These are phyloP conservation scores for Columba guinea DNA, from an alignment of 2,797 vertebrate species.

Conservation along the genomic window DNA sequence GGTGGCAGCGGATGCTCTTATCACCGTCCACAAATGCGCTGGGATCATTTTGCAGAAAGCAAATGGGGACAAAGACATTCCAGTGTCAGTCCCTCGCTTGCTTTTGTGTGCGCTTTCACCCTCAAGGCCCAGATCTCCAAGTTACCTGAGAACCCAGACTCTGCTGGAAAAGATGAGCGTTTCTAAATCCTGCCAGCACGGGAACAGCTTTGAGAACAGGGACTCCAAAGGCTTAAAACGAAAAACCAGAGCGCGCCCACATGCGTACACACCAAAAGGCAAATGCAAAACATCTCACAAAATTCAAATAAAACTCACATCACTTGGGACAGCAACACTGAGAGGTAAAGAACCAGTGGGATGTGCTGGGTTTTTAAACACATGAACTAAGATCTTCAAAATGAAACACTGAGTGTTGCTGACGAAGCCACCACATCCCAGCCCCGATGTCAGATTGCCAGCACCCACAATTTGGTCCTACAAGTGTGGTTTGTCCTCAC, in stretches of 20 bases:
- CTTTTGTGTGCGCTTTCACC: neutral
- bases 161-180: neutral
- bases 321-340: neutral
- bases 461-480: neutral
- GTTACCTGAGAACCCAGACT: neutral
- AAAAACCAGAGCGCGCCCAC: neutral
- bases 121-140: neutral
- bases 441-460: neutral
- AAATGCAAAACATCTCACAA: neutral
- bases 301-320: neutral
- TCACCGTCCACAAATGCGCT: rapidly evolving
- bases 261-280: neutral
- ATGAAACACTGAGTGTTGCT: neutral
- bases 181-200: neutral
- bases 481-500: neutral
- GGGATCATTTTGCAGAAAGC: neutral
- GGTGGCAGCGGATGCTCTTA: neutral
- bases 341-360: neutral
- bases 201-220: neutral
- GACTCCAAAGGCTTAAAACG: neutral
- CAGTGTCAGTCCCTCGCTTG: neutral
- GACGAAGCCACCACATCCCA: neutral
- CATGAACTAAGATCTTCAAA: neutral
- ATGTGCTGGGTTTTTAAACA: neutral
- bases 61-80: neutral